Base-by-base conservation (phyloP, 2,797 vertebrate genomes). In the Fratercula arctica region DNA sequence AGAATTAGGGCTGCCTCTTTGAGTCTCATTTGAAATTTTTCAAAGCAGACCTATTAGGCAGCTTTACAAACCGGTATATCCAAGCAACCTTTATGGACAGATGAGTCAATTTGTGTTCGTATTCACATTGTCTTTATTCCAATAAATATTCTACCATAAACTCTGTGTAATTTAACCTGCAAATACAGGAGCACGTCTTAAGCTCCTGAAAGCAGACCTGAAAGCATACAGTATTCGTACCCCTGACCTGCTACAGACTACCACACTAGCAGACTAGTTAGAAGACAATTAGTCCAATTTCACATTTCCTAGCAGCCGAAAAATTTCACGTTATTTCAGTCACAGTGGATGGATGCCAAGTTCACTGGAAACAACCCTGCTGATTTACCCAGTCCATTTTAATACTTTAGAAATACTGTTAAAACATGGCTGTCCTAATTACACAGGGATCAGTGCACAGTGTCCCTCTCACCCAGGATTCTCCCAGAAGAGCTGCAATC, bases 231-330 rank as follows among this genome's bases (percentile, higher is more conserved):
- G 41, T 45, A 90, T 89, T 92, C 68, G n/a, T 88, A 75, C 88
- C 96, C 85, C 95, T 87, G 91, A 90, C 92, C 90, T 73, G 94
- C 96, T 97, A 96, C 95, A 96, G 97, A 95, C 98, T 97, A 98
- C 97, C 96, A 86, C 72, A 96, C 45, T 69, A 97, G 95, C 95
- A 97, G 97, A 98, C 96, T 97, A 98, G 98, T 98, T 98, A 98
- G 98, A 98, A 98, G 97, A 98, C 98, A 98, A 99, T 99, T 99
- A 99, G 98, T 97, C 96, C 98, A 98, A 99, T 98, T 99, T 98
- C 98, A 98, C 98, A 98, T 98, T 98, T 98, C 98, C 98, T 96
- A 98, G 98, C 97, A 98, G 98, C 98, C 96, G 98, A 98, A 98
- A 98, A 98, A 98, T 99, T 99, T 98, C 97, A 92, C 98, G 98